These are phyloP conservation scores for Hypercompe scribonia DNA, from an alignment of 2,888 invertebrate species.

Conservation along the genomic window DNA sequence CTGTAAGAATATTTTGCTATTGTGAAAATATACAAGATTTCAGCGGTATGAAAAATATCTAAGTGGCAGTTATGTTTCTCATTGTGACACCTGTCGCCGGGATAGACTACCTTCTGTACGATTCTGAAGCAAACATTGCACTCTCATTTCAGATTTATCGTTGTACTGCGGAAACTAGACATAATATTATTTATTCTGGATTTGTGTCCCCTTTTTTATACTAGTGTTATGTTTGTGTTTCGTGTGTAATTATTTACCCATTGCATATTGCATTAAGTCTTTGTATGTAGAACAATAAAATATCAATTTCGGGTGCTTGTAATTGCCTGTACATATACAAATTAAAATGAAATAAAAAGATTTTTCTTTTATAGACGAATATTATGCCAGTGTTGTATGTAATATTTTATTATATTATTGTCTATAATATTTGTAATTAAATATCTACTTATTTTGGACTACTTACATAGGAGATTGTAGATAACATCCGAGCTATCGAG, in stretches of 20 bases:
- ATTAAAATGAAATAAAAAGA: too few species aligned
- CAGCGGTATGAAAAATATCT: constrained; percentile 21
- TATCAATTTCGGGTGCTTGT: too few species aligned
- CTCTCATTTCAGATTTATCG: background rate
- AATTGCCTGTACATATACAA: too few species aligned
- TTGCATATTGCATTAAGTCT: background rate
- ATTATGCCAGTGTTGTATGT: too few species aligned
- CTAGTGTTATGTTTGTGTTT: background rate
- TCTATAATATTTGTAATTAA: too few species aligned
- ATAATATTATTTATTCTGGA: background rate
- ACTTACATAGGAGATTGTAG: too few species aligned
- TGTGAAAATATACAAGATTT: constrained; percentile 21
- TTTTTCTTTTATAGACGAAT: too few species aligned
- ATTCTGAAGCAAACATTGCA: constrained; percentile 4
- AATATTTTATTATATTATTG: too few species aligned
- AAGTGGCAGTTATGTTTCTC: constrained; percentile 29
- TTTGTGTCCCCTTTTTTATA: constrained; percentile 6
- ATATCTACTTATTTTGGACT: too few species aligned
- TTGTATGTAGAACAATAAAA: too few species aligned
- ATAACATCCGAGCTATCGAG: too few species aligned
- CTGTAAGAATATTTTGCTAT: background rate
- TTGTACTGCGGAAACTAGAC: background rate
- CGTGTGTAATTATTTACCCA: background rate
- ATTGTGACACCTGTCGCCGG: constrained; percentile 24
- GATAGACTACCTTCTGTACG: constrained; percentile 23